Conservation (phyloP, 2,797 vertebrate genomes). For the Graptemys geographica region DNA sequence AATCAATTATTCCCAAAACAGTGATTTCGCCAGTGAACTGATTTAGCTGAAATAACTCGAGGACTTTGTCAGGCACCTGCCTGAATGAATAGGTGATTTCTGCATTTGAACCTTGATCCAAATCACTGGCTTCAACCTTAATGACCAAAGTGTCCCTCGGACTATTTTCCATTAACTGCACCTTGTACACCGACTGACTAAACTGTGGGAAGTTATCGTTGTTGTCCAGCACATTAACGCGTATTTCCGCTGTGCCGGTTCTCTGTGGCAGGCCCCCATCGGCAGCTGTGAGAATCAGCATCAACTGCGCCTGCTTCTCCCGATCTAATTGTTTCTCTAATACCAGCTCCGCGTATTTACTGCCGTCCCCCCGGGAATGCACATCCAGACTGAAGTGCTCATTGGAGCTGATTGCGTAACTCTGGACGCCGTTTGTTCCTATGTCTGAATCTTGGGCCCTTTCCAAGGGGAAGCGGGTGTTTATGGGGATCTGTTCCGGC, state of each 20-base stretch:
- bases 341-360: constrained; percentile 58
- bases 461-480: constrained; percentile 14
- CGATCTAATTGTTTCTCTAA: constrained; percentile 42
- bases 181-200: neutral
- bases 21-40: constrained; percentile 32
- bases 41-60: constrained; percentile 24
- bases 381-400: constrained; percentile 49
- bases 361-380: constrained; percentile 21
- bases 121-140: constrained; percentile 53
- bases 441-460: constrained; percentile 39
- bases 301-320: neutral
- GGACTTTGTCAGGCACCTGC: constrained; percentile 10
- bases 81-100: constrained; percentile 63
- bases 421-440: constrained; percentile 39
- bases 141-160: neutral
- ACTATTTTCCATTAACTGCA: constrained; percentile 11
- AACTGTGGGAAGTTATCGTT: neutral
- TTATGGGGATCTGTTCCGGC: neutral
- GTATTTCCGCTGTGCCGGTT: neutral
- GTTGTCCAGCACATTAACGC: neutral
- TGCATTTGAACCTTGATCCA: constrained; percentile 53
- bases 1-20: constrained; percentile 47
- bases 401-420: constrained; percentile 8
- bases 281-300: neutral
- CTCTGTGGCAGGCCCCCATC: neutral